These are phyloP conservation scores for Ailurus styani DNA, from an alignment of 2,113 vertebrate genomes.

Conservation along the genomic window DNA sequence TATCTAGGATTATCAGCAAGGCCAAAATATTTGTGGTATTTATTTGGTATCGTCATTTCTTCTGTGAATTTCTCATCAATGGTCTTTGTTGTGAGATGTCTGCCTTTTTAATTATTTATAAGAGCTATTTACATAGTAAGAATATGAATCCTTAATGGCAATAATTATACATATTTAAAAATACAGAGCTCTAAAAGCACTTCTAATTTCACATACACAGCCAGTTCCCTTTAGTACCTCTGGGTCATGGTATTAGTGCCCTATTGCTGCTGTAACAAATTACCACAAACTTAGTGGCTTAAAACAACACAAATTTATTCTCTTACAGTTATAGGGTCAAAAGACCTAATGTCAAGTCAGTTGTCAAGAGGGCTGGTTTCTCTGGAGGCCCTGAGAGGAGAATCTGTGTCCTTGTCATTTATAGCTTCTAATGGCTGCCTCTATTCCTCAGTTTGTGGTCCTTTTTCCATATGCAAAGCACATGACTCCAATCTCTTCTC, in stretches of 20 bases:
- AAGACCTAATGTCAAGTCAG: background rate
- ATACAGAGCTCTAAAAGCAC: background rate
- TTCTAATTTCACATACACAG: background rate
- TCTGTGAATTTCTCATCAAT: background rate
- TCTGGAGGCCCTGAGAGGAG: background rate
- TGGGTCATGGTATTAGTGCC: background rate
- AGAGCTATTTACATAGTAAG: background rate
- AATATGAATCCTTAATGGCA: background rate
- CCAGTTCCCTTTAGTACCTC: background rate
- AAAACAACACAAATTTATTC: background rate
- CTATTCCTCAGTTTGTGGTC: background rate
- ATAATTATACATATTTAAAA: background rate
- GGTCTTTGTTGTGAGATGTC: background rate
- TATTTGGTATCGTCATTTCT: background rate
- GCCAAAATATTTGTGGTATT: background rate
- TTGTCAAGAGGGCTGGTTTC: background rate
- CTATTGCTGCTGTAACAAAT: background rate
- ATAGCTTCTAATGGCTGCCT: too few relatives aligned
- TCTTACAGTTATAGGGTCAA: background rate
- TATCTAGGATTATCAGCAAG: background rate
- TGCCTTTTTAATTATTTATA: background rate
- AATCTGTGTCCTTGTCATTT: background rate
- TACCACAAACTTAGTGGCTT: background rate
- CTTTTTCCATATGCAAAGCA: background rate
- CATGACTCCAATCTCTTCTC: background rate